Base-by-base conservation (phyloP, 2,113 vertebrate genomes). In the Stictonetta naevosa region DNA sequence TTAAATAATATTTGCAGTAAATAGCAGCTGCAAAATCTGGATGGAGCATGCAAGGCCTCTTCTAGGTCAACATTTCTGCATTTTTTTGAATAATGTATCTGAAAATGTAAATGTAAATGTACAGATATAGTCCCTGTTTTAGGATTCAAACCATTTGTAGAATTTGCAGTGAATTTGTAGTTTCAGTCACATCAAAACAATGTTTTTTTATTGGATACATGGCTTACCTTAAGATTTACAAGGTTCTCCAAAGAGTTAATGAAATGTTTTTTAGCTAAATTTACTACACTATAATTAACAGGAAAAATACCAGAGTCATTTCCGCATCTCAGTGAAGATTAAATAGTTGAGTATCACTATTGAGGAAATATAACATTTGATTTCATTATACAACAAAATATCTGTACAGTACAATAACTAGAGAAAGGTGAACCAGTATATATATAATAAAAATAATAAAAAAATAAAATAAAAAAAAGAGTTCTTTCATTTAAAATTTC, bases 301-400 rank as follows among this genome's bases (percentile, higher is more conserved):
- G 80, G 77, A 92, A 64, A 96, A 95, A 94, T 82, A 22, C 44
- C 82, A 83, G n/a, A 59, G 38, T 84, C 78, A 90, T 68, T 86
- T 80, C 56, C 42, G 84, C 11, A 81, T 92, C 52, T 92, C 33
- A 58, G 23, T 48, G 91, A 95, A 94, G 73, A 90, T 88, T 95
- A 86, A 94, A 86, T 64, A 89, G 73, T n/a, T 88, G 82, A 95
- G 75, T 72, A 40, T 84, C 79, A 71, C 55, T 84, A 88, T 56
- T 84, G 62, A 92, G 72, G 53, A 96, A 95, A 92, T 33, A 58
- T 67, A 88, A 83, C 44, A 42, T 33, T 90, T 71, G 13, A 82
- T 90, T 93, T 93, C 63, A 66, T 85, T 92, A 83, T 81, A 93
- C 82, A 88, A 93, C n/a, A 86, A 87, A 93, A 73, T 71, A 52